Evolutionary conservation across 1,140 invertebrate genomes (phyloP).

Genomic region (Platorchestia sp.): DNA sequence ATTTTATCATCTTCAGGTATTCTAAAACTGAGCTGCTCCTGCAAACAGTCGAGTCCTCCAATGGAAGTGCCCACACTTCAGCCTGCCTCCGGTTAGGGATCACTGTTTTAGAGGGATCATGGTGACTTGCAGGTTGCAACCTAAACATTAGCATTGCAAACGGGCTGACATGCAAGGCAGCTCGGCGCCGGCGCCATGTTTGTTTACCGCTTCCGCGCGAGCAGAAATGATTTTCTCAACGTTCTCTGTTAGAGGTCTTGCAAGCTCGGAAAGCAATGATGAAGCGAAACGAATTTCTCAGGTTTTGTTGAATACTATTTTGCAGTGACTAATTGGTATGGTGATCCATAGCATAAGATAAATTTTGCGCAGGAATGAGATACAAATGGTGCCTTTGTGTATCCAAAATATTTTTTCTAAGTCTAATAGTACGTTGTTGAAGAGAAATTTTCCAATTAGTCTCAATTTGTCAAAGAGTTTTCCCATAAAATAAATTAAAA

Average conservation of each 20-base stretch:
- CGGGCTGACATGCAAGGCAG: not conserved
- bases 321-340: too few species aligned
- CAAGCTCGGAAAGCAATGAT: not conserved
- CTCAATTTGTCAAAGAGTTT: too few species aligned
- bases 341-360: too few species aligned
- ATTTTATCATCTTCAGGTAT: not conserved
- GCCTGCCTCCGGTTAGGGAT: not conserved
- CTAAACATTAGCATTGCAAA: slow-evolving; percentile 45
- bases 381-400: not conserved
- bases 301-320: not conserved
- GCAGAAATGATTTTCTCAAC: not conserved
- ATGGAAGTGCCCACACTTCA: not conserved
- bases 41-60: not conserved
- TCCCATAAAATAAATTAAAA: too few species aligned
- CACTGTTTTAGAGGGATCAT: not conserved
- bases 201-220: not conserved
- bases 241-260: not conserved
- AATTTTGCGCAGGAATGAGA: too few species aligned
- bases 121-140: slow-evolving; percentile 17
- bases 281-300: not conserved
- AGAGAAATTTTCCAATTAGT: too few species aligned
- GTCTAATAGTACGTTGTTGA: too few species aligned
- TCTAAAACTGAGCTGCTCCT: not conserved
- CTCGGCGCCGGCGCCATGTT: not conserved
- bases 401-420: not conserved